Evolutionary conservation across 2,888 invertebrate genomes (phyloP), one percentile per base, ranked within the genome.

Genomic region (Acanthosepion esculentum): DNA sequence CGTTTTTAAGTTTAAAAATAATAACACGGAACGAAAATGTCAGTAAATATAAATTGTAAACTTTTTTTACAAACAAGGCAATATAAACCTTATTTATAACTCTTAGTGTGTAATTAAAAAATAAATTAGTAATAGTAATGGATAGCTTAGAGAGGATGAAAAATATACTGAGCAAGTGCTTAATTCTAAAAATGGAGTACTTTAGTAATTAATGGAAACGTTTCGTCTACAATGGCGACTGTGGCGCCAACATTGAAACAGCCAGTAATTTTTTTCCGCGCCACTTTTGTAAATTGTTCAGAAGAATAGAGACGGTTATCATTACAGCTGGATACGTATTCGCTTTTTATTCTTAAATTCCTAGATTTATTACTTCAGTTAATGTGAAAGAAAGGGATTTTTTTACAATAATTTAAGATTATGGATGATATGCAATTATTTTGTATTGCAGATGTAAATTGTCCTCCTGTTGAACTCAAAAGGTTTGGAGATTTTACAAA

Each of bases 361-460:
- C 26, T 59, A 59, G 3, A 59, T 23, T 59, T 59, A n/a, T 3
- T 78, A 78, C 23, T 33, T 78, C 78, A 78, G n/a, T n/a, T 78
- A 12, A 78, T 78, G 78, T 78, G n/a, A 18, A 78, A 78, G 78
- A 33, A 78, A 78, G 23, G 78, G 33, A 33, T 78, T 78, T 78
- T 78, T 78, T 78, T 78, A 33, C n/a, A 78, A 78, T 78, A n/a
- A n/a, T 78, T 78, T 78, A 33, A 33, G 15, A 78, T 8, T 33
- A 78, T 78, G 78, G 78, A 78, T n/a, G 78, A 78, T 33, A 78
- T 78, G 78, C n/a, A 78, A n/a, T 78, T 78, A 78, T 78, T 78
- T n/a, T 78, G 78, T 33, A 33, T 78, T 18, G 15, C 18, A 2
- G 78, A 78, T n/a, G n/a, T 78, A 33, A 78, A 78, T 78, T n/a